Evolutionary conservation across 92 coral and sea anemone species (phyloP).

Genomic region (Zoanthus gigantus): DNA sequence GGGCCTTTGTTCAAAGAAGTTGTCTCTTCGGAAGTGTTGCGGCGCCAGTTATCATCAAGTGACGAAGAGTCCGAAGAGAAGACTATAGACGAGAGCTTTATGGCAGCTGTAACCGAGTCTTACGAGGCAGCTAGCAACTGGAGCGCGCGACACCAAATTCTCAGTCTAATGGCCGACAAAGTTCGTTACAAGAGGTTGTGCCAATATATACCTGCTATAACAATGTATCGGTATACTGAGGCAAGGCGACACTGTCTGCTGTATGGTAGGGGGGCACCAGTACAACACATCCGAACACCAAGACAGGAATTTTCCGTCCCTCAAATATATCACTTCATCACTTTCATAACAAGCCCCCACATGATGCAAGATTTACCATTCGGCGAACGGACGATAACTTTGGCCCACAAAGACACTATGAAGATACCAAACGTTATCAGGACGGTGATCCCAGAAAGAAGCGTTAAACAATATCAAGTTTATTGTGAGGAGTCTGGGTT

Average conservation of each 20-base stretch:
- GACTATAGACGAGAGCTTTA: constrained; percentile 58
- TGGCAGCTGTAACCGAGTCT: constrained; percentile 61
- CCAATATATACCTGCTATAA: constrained; percentile 60
- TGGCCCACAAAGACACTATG: constrained; percentile 55
- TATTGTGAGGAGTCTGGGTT: constrained; percentile 66
- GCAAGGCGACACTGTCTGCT: constrained; percentile 64
- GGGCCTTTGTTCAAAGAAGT: constrained; percentile 52
- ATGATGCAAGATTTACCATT: constrained; percentile 52
- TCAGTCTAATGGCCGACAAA: constrained; percentile 60
- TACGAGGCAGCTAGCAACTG: constrained; percentile 62
- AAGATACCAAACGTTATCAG: constrained; percentile 62
- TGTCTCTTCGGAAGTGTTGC: constrained; percentile 55
- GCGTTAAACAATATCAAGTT: constrained; percentile 59
- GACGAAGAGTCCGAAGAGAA: constrained; percentile 52
- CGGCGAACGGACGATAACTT: constrained; percentile 39
- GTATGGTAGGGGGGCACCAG: constrained; percentile 69
- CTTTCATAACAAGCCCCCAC: constrained; percentile 50
- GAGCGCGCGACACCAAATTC: constrained; percentile 63
- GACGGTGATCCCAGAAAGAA: constrained; percentile 60
- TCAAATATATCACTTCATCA: constrained; percentile 54
- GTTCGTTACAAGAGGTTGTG: constrained; percentile 63
- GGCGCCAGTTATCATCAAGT: constrained; percentile 45
- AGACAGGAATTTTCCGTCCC: constrained; percentile 31
- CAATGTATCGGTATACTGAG: constrained; percentile 63
- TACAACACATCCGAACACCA: constrained; percentile 49